Conservation (phyloP, 2,797 vertebrate species). For the Sparus aurata region DNA sequence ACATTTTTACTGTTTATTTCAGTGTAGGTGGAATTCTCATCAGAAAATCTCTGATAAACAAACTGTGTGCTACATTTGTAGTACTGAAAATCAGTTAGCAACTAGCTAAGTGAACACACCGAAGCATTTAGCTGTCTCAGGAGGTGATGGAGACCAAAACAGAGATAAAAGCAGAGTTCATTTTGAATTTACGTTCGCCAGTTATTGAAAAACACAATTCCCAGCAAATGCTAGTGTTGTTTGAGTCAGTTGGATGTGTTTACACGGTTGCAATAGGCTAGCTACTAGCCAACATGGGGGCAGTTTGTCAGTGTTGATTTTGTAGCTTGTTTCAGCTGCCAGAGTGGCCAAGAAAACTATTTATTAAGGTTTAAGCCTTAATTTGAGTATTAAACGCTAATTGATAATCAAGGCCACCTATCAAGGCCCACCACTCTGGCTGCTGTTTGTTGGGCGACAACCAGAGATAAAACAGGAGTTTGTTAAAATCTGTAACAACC, state of each 20-base stretch:
- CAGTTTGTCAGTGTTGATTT: background rate
- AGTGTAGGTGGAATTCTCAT: background rate
- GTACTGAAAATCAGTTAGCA: background rate
- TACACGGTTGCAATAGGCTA: background rate
- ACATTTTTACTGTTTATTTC: background rate
- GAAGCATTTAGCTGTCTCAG: background rate
- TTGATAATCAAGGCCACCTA: background rate
- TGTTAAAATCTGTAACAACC: slow-evolving; percentile 45
- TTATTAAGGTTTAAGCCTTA: background rate
- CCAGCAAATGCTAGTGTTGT: background rate
- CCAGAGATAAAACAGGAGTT: slow-evolving; percentile 61
- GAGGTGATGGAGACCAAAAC: slow-evolving; percentile 5
- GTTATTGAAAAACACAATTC: background rate
- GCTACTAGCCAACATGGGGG: background rate
- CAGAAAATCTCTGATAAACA: background rate
- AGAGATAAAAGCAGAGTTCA: background rate
- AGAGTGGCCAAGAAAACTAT: background rate
- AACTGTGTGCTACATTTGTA: background rate
- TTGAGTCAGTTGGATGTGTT: background rate
- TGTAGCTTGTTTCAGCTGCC: background rate
- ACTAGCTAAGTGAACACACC: background rate
- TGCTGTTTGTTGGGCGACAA: slow-evolving; percentile 40
- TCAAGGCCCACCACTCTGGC: slow-evolving; percentile 10
- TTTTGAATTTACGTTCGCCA: too few relatives aligned
- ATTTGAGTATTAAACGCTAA: background rate